A percentile compares a stretch with the other conserved stretches of the same genome.
These are phyloP conservation scores for Sciurus carolinensis DNA, from an alignment of 2,797 vertebrate species.

Conservation along the genomic window DNA sequence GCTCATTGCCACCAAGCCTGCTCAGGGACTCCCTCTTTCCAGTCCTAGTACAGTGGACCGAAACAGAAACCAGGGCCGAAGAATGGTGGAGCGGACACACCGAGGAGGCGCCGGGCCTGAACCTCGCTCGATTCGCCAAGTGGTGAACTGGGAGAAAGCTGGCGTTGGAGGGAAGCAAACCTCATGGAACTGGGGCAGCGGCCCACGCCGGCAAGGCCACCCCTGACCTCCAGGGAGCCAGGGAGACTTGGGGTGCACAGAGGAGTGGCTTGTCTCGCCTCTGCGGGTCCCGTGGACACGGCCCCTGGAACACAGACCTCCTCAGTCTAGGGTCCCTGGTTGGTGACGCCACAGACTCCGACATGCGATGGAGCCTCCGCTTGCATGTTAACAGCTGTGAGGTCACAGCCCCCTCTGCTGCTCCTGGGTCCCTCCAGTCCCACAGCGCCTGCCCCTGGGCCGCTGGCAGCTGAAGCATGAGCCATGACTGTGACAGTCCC, in stretches of 20 bases:
- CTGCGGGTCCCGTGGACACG: background rate
- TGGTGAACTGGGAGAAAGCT: background rate
- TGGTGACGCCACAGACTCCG: too few species aligned
- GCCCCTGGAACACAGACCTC: background rate
- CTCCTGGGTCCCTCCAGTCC: background rate
- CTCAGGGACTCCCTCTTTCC: rapidly evolving
- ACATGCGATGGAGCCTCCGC: rapidly evolving
- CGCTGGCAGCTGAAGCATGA: too few species aligned
- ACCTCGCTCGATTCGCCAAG: too few species aligned
- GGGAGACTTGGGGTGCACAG: too few species aligned
- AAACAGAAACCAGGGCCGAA: background rate
- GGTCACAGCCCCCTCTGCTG: background rate
- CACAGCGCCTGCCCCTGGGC: rapidly evolving
- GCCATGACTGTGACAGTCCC: background rate
- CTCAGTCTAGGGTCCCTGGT: background rate
- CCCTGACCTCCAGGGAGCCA: too few species aligned
- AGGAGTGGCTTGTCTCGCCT: too few species aligned
- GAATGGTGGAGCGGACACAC: too few species aligned
- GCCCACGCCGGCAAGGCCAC: too few species aligned
- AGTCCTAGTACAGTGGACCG: too few species aligned
- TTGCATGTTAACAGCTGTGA: too few species aligned
- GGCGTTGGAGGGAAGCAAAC: background rate
- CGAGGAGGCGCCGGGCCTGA: background rate
- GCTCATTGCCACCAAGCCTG: rapidly evolving
- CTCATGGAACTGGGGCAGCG: too few species aligned